Conservation (phyloP, 2,888 invertebrate genomes). For the Macaria notata region DNA sequence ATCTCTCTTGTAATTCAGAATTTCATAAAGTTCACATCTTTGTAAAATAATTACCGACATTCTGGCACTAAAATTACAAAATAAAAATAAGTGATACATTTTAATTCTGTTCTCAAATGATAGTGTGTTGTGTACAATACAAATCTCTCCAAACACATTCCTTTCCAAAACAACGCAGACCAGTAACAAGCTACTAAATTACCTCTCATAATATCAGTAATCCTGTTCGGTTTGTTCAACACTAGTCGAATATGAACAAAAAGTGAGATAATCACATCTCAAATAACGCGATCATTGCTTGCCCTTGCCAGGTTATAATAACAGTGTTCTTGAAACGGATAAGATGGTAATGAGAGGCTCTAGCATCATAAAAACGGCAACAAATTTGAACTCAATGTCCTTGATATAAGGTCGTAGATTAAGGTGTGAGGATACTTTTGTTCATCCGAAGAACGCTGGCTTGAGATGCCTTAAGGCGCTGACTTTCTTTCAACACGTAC, state of each 20-base stretch:
- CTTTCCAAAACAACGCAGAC: constrained; percentile 19
- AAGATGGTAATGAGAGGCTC: constrained; percentile 67
- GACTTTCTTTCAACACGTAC: constrained; percentile 76
- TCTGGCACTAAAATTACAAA: too few relatives aligned
- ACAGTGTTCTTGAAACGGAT: constrained; percentile 70
- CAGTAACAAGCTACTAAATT: constrained; percentile 33
- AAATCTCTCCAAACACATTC: constrained; percentile 7
- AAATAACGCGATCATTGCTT: constrained; percentile 68
- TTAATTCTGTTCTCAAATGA: too few relatives aligned
- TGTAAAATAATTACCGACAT: too few relatives aligned
- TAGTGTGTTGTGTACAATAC: too few relatives aligned
- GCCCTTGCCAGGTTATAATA: constrained; percentile 72
- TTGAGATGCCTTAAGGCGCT: constrained; percentile 66
- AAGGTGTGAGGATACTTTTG: constrained; percentile 6
- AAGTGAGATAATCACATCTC: constrained; percentile 65
- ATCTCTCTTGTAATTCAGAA: too few relatives aligned
- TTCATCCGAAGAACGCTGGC: constrained; percentile 58
- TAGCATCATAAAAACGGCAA: neutral
- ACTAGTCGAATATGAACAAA: constrained; percentile 55
- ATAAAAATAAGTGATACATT: too few relatives aligned
- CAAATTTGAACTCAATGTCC: constrained; percentile 1
- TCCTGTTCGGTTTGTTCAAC: constrained; percentile 41
- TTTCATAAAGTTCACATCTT: too few relatives aligned
- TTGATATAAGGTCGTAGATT: constrained; percentile 5
- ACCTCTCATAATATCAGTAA: constrained; percentile 39